Conservation (phyloP, 2,888 invertebrate species). For the Metacarcinus magister region DNA sequence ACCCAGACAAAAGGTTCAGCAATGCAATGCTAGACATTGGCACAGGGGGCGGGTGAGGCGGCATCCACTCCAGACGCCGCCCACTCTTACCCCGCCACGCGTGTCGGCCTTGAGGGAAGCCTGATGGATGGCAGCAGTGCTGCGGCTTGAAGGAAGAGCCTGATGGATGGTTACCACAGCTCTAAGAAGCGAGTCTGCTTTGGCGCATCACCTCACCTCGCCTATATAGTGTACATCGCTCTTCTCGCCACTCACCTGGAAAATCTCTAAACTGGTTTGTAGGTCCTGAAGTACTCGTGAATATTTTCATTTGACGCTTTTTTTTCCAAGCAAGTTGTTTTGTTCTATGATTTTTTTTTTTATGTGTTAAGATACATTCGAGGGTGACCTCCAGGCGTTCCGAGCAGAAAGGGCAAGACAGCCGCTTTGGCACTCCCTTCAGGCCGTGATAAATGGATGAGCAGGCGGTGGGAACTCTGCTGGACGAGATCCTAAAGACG, state of each 20-base stretch:
- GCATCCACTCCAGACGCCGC: background rate
- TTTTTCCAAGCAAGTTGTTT: background rate
- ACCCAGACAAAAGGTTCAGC: background rate
- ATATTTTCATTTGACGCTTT: background rate
- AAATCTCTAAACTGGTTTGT: background rate
- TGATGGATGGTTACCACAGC: slow-evolving; percentile 20
- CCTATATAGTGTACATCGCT: background rate
- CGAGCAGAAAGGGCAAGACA: background rate
- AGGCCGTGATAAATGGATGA: background rate
- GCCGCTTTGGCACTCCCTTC: background rate
- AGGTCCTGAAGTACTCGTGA: background rate
- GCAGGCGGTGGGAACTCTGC: background rate
- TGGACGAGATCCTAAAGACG: background rate
- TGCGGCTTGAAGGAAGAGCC: slow-evolving; percentile 1
- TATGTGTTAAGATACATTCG: no score
- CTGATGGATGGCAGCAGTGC: slow-evolving; percentile 8
- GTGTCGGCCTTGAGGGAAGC: slow-evolving; percentile 17
- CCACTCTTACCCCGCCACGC: slow-evolving; percentile 11
- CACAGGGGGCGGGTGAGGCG: background rate
- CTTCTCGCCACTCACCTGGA: background rate
- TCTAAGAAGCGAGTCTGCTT: background rate
- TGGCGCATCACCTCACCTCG: slow-evolving; percentile 30
- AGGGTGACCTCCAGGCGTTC: background rate
- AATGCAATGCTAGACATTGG: background rate
- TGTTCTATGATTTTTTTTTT: background rate